These are phyloP conservation scores for Xerus inauris DNA, from an alignment of 2,113 vertebrate genomes.

Conservation along the genomic window DNA sequence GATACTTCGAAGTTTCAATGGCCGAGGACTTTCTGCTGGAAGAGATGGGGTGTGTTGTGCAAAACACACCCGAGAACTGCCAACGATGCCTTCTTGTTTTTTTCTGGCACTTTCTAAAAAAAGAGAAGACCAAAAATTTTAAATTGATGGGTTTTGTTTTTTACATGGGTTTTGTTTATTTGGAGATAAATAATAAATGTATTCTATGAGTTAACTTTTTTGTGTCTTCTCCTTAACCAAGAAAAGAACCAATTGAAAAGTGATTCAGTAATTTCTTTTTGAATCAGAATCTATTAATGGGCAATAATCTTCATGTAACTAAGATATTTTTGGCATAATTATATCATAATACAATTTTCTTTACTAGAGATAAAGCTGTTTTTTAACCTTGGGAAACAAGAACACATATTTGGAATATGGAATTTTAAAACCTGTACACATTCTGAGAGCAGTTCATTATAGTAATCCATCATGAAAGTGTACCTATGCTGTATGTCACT, in stretches of 20 bases:
- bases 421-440: background rate
- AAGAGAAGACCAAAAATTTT: slow-evolving; percentile 30
- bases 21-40: slow-evolving; percentile 97
- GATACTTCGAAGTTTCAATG: slow-evolving; percentile 97
- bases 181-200: background rate
- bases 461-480: background rate
- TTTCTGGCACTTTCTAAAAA: slow-evolving; percentile 96
- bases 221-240: slow-evolving; percentile 1
- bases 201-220: background rate
- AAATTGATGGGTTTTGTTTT: background rate
- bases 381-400: background rate
- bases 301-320: background rate
- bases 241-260: background rate
- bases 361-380: background rate
- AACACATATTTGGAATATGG: background rate
- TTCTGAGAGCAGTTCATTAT: background rate
- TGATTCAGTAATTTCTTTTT: background rate
- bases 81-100: slow-evolving; percentile 97
- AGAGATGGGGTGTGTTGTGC: slow-evolving; percentile 98
- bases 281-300: background rate
- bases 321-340: background rate
- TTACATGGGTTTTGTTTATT: background rate
- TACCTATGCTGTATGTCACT: background rate
- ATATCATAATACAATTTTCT: background rate
- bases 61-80: slow-evolving; percentile 97